These are phyloP conservation scores for Maylandia zebra DNA, from an alignment of 2,113 vertebrate genomes.

Conservation along the genomic window DNA sequence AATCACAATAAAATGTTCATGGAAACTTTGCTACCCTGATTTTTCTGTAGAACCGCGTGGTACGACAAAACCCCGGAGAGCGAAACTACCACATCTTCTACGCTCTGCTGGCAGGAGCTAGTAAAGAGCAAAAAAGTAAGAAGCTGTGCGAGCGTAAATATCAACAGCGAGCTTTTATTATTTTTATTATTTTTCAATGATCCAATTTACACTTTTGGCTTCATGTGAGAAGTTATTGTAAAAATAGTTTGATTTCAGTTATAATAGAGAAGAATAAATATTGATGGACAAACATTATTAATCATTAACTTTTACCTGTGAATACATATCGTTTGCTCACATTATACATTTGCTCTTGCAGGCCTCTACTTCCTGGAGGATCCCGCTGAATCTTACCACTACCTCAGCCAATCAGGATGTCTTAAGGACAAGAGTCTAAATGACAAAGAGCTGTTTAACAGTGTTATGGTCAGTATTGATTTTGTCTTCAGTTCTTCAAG, in stretches of 20 bases:
- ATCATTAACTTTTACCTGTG: neutral
- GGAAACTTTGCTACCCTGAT: neutral
- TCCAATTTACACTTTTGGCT: neutral
- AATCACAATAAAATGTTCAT: neutral
- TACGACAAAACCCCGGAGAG: slow-evolving; percentile 85
- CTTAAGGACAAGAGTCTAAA: slow-evolving; percentile 80
- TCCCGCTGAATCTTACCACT: slow-evolving; percentile 76
- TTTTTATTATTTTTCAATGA: neutral
- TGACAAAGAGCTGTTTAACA: slow-evolving; percentile 79
- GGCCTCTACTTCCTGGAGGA: slow-evolving; percentile 80
- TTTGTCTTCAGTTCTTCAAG: neutral
- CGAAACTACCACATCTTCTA: slow-evolving; percentile 92
- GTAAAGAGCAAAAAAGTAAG: slow-evolving; percentile 76
- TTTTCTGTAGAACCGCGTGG: slow-evolving; percentile 82
- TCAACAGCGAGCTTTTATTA: neutral
- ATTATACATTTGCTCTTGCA: slow-evolving; percentile 25
- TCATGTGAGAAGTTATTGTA: neutral
- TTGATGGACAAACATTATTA: neutral
- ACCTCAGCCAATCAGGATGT: slow-evolving; percentile 85
- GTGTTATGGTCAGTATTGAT: slow-evolving; percentile 79
- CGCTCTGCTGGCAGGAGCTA: slow-evolving; percentile 80
- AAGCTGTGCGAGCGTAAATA: neutral
- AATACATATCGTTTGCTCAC: neutral
- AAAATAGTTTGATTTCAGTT: neutral
- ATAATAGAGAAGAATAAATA: neutral